Base-by-base conservation (phyloP, 2,113 vertebrate species). In the Chitala chitala region DNA sequence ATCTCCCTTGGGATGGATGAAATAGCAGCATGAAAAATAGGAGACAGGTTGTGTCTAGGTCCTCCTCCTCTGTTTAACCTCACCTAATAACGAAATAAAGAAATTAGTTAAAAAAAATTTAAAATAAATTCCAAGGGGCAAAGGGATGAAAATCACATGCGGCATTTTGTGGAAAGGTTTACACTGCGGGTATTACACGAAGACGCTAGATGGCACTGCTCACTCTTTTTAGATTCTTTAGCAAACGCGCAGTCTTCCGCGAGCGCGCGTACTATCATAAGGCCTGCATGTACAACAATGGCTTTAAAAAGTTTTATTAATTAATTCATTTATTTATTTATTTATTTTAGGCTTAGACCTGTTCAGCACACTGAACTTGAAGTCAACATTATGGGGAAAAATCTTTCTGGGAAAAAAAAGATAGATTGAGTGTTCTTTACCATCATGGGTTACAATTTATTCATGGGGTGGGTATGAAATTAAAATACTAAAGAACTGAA, bases 191-290 rank as follows among this genome's bases (percentile, higher is more conserved):
- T n/a, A 65, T 26, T 12, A 64, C 5, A 58, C 44, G 12, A 55
- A 17, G 3, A 8, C 88, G 84, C 70, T 79, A 90, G 89, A 78
- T 87, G 89, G 86, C 88, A 90, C 83, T 86, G 87, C 85, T 81
- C 78, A 46, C 84, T 84, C 78, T 82, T 5, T 10, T 13, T 29
- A 56, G n/a, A 22, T 64, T 73, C 64, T n/a, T 22, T 46, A 2
- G 29, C 31, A 20, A 7, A 5, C 17, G 3, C 40, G 22, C 17
- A 58, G 3, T 5, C 8, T 54, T 63, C 33, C 36, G 3, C 59
- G 59, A 26, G 2, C 40, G 36, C 15, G 0, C 7, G 36, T 36
- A 42, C 17, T 29, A 10, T 24, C 22, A 44, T 12, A 40, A 36
- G 50, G 55, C 9, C 48, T 76, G 59, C 29, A 59, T 59, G 53